Evolutionary conservation across 2,888 invertebrate species (phyloP).

Genomic region (Troilus luridus): DNA sequence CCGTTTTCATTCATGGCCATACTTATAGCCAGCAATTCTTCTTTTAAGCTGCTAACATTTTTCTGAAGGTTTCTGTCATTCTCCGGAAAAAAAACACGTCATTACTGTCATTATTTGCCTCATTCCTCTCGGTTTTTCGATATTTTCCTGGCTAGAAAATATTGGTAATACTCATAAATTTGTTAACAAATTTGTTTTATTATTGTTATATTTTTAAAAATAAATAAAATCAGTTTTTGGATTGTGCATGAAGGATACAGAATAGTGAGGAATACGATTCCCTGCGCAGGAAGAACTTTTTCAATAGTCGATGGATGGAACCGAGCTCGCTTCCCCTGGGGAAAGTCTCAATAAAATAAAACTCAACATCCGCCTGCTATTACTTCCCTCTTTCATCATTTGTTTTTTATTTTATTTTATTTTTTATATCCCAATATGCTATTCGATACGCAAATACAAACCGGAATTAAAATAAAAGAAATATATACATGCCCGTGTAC

Average conservation of each 20-base stretch:
- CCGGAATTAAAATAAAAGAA: neutral
- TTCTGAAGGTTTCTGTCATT: too few species aligned
- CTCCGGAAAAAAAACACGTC: too few species aligned
- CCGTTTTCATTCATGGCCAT: too few species aligned
- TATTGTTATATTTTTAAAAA: neutral
- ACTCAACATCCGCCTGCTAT: neutral
- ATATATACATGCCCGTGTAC: neutral
- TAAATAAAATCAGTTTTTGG: neutral
- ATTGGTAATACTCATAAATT: too few species aligned
- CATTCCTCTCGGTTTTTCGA: too few species aligned
- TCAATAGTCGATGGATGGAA: constrained; percentile 14
- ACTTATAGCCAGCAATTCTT: too few species aligned
- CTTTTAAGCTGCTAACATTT: too few species aligned
- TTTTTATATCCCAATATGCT: neutral
- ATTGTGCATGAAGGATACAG: neutral
- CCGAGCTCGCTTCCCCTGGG: neutral
- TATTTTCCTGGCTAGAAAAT: neutral
- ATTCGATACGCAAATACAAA: neutral
- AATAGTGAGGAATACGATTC: neutral
- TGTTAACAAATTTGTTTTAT: too few species aligned
- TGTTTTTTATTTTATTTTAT: neutral
- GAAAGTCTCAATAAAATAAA: neutral
- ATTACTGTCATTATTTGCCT: too few species aligned
- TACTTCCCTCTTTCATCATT: neutral
- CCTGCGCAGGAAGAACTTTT: neutral